These are phyloP conservation scores for Neosalanx taihuensis DNA, from an alignment of 2,797 vertebrate species.

Conservation along the genomic window DNA sequence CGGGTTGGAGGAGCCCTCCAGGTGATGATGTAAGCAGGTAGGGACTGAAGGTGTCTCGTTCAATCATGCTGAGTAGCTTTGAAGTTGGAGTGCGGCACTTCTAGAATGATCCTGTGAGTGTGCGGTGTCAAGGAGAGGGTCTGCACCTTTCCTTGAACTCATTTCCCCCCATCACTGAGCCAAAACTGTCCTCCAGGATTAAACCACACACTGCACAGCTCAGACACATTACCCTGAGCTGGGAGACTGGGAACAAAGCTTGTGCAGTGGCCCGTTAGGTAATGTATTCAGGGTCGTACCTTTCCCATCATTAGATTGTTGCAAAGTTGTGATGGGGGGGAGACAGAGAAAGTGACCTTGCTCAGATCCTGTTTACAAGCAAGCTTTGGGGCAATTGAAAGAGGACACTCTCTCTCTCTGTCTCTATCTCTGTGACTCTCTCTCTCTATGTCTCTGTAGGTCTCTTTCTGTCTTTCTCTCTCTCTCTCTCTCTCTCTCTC, in stretches of 20 bases:
- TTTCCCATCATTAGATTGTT: constrained; percentile 63
- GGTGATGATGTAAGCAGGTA: constrained; percentile 21
- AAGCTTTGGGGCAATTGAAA: constrained; percentile 26
- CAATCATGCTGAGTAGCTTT: constrained; percentile 34
- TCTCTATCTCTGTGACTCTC: not conserved
- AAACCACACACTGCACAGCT: constrained; percentile 50
- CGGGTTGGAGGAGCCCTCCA: not conserved
- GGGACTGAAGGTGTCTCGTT: constrained; percentile 25
- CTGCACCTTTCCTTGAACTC: constrained; percentile 51
- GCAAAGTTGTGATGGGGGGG: constrained; percentile 35
- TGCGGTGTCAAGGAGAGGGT: constrained; percentile 28
- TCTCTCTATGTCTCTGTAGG: not conserved
- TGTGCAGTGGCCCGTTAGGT: constrained; percentile 49
- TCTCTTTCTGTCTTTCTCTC: too few relatives aligned
- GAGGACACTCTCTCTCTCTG: constrained; percentile 27
- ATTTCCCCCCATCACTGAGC: constrained; percentile 53
- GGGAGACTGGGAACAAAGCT: constrained; percentile 63
- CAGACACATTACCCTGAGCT: constrained; percentile 60
- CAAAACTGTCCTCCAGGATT: constrained; percentile 61
- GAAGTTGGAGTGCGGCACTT: constrained; percentile 23
- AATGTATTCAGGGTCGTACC: constrained; percentile 64
- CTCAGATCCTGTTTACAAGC: constrained; percentile 42
- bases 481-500: not conserved
- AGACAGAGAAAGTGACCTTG: constrained; percentile 42
- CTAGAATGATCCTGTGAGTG: constrained; percentile 39